Evolutionary conservation across 2,113 vertebrate genomes (phyloP).

Genomic region (Heterochromis multidens): DNA sequence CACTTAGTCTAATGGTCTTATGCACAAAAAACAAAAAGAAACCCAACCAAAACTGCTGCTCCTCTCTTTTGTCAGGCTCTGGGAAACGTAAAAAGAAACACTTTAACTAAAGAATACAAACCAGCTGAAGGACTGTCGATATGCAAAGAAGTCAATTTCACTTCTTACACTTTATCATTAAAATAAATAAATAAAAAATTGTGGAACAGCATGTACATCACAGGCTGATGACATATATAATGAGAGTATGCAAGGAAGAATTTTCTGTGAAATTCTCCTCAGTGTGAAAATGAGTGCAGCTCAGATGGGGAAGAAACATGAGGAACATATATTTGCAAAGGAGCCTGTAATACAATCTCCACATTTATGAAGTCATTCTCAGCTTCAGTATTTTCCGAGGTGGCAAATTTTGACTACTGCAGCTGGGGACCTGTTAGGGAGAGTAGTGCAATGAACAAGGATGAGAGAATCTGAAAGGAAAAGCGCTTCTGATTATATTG

Average conservation of each 20-base stretch:
- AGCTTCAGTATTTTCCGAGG: conserved; percentile 57
- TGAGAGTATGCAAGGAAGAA: neutral
- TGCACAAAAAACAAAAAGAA: neutral
- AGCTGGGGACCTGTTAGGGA: conserved; percentile 30
- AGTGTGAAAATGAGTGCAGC: neutral
- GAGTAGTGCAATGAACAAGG: conserved; percentile 15
- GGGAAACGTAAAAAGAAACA: neutral
- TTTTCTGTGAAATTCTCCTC: neutral
- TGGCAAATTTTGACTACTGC: conserved; percentile 54
- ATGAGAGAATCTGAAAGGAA: neutral
- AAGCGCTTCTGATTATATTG: neutral
- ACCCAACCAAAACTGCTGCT: neutral
- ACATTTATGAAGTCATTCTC: conserved; percentile 39
- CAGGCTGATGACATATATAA: neutral
- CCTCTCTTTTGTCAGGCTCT: neutral
- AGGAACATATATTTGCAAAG: conserved; percentile 26
- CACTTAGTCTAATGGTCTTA: neutral
- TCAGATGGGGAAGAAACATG: neutral
- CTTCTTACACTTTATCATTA: neutral
- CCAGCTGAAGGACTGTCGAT: neutral
- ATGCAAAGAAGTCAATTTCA: neutral
- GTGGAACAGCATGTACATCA: neutral
- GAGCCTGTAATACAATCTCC: conserved; percentile 50
- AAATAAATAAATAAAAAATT: no score
- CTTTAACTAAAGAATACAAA: neutral